Percentiles rank a stretch among this genome's conserved stretches.
Evolutionary conservation across 2,888 invertebrate species (phyloP).

Genomic region (Ommatoiulus sabulosus): DNA sequence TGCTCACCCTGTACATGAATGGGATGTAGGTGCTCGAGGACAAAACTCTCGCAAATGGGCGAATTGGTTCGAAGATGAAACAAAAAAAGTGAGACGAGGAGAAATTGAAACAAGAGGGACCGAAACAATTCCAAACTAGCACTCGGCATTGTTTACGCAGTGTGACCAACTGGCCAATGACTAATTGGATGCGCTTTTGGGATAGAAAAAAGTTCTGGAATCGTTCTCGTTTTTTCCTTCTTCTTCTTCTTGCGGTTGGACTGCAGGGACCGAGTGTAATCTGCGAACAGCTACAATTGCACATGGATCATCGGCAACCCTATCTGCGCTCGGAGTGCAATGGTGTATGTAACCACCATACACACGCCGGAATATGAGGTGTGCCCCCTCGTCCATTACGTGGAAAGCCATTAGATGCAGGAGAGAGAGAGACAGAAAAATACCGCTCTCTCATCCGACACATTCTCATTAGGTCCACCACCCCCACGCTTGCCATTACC

Average conservation of each 20-base stretch:
- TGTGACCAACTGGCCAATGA: constrained; percentile 1
- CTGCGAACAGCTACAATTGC: constrained; percentile 36
- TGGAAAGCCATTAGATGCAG: constrained; percentile 24
- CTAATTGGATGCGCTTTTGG: constrained; percentile 24
- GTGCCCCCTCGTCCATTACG: constrained; percentile 43
- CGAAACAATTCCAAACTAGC: neutral
- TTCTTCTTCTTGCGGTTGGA: neutral
- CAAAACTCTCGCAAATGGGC: neutral
- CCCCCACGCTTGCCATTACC: constrained; percentile 44
- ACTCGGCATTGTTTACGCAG: constrained; percentile 1
- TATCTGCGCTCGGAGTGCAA: neutral
- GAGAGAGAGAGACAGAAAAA: constrained; percentile 27
- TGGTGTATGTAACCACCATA: constrained; percentile 17
- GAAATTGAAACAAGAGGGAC: neutral
- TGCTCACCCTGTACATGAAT: too few relatives aligned
- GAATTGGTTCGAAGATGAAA: neutral
- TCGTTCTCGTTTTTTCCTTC: neutral
- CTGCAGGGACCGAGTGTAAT: constrained; percentile 13
- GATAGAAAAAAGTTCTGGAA: neutral
- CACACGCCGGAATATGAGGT: constrained; percentile 33
- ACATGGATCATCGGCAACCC: constrained; percentile 27
- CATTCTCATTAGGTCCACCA: constrained; percentile 41
- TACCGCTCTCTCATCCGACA: constrained; percentile 31
- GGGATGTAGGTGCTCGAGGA: neutral
- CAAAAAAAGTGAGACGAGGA: neutral